Evolutionary conservation across 2,888 invertebrate species (phyloP).

Genomic region (Orthosia gothica): DNA sequence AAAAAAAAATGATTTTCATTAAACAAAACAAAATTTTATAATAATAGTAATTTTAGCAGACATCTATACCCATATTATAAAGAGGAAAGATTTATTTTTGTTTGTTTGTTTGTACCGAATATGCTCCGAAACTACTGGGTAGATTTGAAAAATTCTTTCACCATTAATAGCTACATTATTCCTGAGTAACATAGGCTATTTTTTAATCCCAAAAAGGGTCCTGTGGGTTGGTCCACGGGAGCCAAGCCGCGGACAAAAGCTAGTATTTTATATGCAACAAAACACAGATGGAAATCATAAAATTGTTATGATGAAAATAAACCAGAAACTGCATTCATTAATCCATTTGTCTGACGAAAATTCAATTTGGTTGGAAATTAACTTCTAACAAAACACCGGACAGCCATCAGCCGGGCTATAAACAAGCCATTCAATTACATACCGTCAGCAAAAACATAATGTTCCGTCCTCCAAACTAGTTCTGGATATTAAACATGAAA

Average conservation of each 20-base stretch:
- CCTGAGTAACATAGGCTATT: too few species aligned
- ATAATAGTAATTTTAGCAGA: background rate
- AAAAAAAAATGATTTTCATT: too few species aligned
- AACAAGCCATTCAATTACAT: conserved; percentile 49
- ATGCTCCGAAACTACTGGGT: too few species aligned
- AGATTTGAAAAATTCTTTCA: too few species aligned
- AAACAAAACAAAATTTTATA: background rate
- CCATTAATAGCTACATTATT: too few species aligned
- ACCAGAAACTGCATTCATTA: conserved; percentile 11
- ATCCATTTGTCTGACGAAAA: conserved; percentile 13
- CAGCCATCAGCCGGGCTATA: conserved; percentile 13
- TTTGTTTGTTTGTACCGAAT: too few species aligned
- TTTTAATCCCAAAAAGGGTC: too few species aligned
- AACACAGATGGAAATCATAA: conserved; percentile 1
- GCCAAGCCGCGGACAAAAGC: too few species aligned
- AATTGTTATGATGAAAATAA: conserved; percentile 13
- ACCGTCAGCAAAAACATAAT: conserved; percentile 56
- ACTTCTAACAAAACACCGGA: conserved; percentile 30
- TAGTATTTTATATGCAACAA: background rate
- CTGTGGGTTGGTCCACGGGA: too few species aligned
- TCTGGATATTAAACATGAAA: conserved; percentile 65
- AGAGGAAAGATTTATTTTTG: too few species aligned
- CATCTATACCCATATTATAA: too few species aligned
- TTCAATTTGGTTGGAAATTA: conserved; percentile 29
- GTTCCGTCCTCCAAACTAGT: conserved; percentile 60